These are phyloP conservation scores for Falco biarmicus DNA, from an alignment of 2,797 vertebrate genomes.

Conservation along the genomic window DNA sequence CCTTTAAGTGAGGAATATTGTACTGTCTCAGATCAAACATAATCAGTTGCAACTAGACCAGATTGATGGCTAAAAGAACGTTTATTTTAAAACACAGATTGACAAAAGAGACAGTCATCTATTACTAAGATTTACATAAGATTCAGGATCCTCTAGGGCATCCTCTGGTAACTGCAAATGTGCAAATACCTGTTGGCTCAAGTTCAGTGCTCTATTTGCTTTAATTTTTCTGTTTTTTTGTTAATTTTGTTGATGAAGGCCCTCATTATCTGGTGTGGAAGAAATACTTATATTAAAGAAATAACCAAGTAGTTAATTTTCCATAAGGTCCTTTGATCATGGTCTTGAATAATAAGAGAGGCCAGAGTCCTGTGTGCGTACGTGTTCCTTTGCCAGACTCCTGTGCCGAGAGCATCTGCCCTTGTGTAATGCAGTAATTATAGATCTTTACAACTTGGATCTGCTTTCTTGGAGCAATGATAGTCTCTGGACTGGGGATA, in stretches of 20 bases:
- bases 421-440: slow-evolving; percentile 1
- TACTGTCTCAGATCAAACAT: not conserved
- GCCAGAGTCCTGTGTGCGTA: not conserved
- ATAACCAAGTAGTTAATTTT: not conserved
- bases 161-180: not conserved
- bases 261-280: not conserved
- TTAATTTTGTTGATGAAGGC: not conserved
- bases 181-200: not conserved
- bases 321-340: not conserved
- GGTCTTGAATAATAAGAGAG: not conserved
- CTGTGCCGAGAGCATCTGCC: slow-evolving; percentile 20
- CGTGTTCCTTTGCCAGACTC: not conserved
- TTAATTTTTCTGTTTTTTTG: not conserved
- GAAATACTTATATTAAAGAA: not conserved
- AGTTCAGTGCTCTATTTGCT: not conserved
- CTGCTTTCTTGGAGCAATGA: not conserved
- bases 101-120: not conserved
- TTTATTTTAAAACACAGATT: not conserved
- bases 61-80: not conserved
- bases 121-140: not conserved
- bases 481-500: not conserved
- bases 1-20: not conserved
- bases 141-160: not conserved
- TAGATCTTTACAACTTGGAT: slow-evolving; percentile 1
- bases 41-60: not conserved